Evolutionary conservation across 2,888 invertebrate genomes (phyloP).

Genomic region (Leucoma salicis): DNA sequence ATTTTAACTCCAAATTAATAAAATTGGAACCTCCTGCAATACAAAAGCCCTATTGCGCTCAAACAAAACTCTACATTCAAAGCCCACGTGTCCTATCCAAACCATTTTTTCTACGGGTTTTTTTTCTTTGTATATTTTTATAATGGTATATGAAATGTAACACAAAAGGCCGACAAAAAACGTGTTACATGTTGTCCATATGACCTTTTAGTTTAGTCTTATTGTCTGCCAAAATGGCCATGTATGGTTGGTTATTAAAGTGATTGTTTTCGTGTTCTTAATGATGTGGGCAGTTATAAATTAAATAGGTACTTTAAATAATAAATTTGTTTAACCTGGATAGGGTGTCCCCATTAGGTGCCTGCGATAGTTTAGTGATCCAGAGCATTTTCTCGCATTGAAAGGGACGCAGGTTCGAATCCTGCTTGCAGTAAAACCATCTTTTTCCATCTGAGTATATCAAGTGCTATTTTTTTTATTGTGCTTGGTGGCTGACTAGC

Average conservation of each 20-base stretch:
- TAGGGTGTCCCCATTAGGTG: not conserved
- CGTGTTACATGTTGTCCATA: slow-evolving; percentile 25
- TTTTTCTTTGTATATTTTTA: slow-evolving; percentile 44
- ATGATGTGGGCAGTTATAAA: not conserved
- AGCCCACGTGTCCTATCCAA: slow-evolving; percentile 54
- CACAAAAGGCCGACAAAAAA: slow-evolving; percentile 37
- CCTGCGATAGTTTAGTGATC: too few relatives aligned
- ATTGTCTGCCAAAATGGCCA: slow-evolving; percentile 22
- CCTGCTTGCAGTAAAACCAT: too few relatives aligned
- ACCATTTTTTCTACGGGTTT: slow-evolving; percentile 38
- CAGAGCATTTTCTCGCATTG: too few relatives aligned
- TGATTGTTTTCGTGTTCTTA: slow-evolving; percentile 12
- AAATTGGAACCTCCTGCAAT: not conserved
- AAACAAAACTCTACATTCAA: slow-evolving; percentile 8
- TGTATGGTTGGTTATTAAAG: slow-evolving; percentile 9
- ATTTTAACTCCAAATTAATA: not conserved
- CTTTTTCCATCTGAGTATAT: too few relatives aligned
- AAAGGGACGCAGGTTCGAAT: too few relatives aligned
- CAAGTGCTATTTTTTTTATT: too few relatives aligned
- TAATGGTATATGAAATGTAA: slow-evolving; percentile 49
- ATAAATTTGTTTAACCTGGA: too few relatives aligned
- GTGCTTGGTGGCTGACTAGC: too few relatives aligned
- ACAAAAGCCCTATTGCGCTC: not conserved
- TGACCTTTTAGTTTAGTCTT: slow-evolving; percentile 28
- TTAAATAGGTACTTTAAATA: not conserved